phyloP scores from a whole-genome alignment of 2,797 vertebrate species.

The Stomatorhinus walkeri region DNA sequence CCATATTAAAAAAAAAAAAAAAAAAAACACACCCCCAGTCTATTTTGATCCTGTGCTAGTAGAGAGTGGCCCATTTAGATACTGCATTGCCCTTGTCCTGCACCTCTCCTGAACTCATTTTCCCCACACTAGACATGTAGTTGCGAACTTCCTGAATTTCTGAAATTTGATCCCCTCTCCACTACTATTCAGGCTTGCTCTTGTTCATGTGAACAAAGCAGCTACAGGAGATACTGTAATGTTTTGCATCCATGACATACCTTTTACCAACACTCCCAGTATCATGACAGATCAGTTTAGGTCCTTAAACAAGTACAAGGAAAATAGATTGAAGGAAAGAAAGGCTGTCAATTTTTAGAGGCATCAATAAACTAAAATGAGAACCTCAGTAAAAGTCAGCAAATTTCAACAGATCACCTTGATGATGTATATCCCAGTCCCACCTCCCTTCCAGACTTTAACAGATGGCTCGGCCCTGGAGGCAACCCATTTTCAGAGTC shows the following conservation, averaged over 20 bases:
- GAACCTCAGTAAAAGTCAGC: not conserved
- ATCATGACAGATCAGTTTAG: not conserved
- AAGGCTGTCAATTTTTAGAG: not conserved
- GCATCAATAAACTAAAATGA: not conserved
- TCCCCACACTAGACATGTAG: not conserved
- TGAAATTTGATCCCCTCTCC: not conserved
- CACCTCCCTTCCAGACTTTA: constrained; percentile 12
- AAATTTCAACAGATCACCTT: constrained; percentile 9
- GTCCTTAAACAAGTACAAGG: not conserved
- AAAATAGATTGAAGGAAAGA: not conserved
- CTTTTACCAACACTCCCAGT: not conserved
- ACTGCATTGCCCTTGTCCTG: not conserved
- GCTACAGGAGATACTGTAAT: not conserved
- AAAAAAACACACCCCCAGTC: not conserved
- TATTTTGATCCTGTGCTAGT: not conserved
- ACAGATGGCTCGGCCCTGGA: constrained; percentile 22
- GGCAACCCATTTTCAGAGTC: constrained; percentile 9
- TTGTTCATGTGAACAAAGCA: not conserved
- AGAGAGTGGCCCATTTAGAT: not conserved
- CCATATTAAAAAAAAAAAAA: not conserved
- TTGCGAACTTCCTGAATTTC: not conserved
- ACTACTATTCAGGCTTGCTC: not conserved
- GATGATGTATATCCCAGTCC: not conserved
- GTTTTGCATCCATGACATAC: not conserved
- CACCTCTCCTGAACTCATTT: not conserved